Evolutionary conservation across 1,140 invertebrate species (phyloP).

Genomic region (Zophobas morio): DNA sequence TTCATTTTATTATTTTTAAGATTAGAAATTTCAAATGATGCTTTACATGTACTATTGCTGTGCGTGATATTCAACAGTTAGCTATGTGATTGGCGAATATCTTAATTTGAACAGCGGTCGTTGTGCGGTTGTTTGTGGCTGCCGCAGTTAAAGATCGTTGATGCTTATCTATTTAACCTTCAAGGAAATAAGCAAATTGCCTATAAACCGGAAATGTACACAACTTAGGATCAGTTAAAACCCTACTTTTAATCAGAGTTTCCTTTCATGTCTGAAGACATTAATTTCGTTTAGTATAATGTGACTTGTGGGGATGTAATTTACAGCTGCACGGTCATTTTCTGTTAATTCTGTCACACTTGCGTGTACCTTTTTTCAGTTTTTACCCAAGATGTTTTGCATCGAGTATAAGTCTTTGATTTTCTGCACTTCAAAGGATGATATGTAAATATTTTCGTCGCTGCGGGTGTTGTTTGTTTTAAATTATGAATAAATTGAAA

Average conservation of each 20-base stretch:
- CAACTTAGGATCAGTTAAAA: constrained; percentile 28
- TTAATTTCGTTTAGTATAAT: constrained; percentile 17
- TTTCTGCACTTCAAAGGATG: constrained; percentile 20
- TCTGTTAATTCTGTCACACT: not conserved
- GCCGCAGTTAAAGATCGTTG: constrained; percentile 12
- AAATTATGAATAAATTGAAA: constrained; percentile 18
- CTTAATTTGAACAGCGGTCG: not conserved
- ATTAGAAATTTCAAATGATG: too few species aligned
- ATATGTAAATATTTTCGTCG: constrained; percentile 20
- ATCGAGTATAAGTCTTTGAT: constrained; percentile 13
- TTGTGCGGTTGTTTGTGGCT: constrained; percentile 12
- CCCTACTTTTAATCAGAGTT: constrained; percentile 20
- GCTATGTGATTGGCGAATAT: too few species aligned
- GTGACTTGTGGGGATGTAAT: not conserved
- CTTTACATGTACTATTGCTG: too few species aligned
- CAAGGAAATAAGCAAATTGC: constrained; percentile 33
- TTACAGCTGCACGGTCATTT: not conserved
- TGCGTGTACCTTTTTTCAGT: not conserved
- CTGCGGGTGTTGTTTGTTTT: constrained; percentile 30
- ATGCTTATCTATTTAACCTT: constrained; percentile 36
- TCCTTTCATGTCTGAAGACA: constrained; percentile 32
- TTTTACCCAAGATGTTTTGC: not conserved
- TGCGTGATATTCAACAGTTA: too few species aligned
- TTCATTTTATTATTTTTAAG: too few species aligned
- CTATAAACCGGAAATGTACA: constrained; percentile 33